Evolutionary conservation across 2,797 vertebrate species (phyloP).

Genomic region (Hypotaenidia philippensis): DNA sequence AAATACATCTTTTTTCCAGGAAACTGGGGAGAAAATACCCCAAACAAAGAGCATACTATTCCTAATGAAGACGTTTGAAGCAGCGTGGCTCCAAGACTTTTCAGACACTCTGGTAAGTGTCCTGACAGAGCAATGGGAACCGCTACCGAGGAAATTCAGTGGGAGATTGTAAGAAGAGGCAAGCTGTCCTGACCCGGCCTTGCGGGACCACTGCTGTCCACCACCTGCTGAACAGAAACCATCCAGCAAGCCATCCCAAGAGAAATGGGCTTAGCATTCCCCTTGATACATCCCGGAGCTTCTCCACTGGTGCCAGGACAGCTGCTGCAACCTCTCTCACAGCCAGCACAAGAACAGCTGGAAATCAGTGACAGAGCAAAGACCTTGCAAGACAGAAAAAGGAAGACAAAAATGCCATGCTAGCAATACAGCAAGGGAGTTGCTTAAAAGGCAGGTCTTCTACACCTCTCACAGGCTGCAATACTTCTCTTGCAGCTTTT

Average conservation of each 20-base stretch:
- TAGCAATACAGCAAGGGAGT: background rate
- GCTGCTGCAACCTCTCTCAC: background rate
- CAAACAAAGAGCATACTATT: background rate
- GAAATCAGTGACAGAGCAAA: background rate
- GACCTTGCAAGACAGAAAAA: background rate
- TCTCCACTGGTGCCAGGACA: background rate
- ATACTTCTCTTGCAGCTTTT: background rate
- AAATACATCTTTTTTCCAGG: background rate
- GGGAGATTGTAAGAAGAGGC: background rate
- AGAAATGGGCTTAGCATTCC: background rate
- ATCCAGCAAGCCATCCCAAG: background rate
- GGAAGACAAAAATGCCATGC: conserved; percentile 8
- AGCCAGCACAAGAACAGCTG: background rate
- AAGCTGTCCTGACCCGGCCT: background rate
- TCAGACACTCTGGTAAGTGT: background rate
- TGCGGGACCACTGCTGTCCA: background rate
- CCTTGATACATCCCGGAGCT: background rate
- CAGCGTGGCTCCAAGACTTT: background rate
- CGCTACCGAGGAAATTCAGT: background rate
- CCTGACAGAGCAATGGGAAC: background rate
- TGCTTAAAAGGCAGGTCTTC: conserved; percentile 30
- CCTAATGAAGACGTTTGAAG: background rate
- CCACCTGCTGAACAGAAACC: background rate
- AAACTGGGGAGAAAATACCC: background rate
- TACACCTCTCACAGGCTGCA: background rate